phyloP scores from a whole-genome alignment of 2,888 invertebrate genomes.

The Ischnura elegans region DNA sequence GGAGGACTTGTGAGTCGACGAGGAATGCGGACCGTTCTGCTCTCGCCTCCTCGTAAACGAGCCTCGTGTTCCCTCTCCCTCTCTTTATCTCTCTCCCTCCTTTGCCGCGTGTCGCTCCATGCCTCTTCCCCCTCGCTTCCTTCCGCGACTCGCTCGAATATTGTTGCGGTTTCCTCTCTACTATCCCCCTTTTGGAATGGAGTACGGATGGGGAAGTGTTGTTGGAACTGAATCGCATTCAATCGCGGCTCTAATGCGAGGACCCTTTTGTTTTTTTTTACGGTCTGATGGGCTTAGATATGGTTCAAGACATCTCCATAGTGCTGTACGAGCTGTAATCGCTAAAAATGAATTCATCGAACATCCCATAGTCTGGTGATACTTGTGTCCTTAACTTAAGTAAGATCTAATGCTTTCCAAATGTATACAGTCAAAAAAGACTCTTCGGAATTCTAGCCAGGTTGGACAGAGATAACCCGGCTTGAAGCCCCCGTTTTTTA shows the following conservation, averaged over 20 bases:
- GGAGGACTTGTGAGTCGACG: background rate
- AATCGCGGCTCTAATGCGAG: background rate
- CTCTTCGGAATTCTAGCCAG: too few relatives aligned
- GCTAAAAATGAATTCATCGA: background rate
- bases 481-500: too few relatives aligned
- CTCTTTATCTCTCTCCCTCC: background rate
- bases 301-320: background rate
- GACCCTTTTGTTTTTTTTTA: background rate
- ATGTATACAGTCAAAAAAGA: too few relatives aligned
- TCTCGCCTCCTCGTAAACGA: background rate
- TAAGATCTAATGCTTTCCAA: too few relatives aligned
- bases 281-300: background rate
- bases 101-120: background rate
- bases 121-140: background rate
- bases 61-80: background rate
- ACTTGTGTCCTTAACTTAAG: too few relatives aligned
- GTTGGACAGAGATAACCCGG: too few relatives aligned
- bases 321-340: background rate
- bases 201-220: too few relatives aligned
- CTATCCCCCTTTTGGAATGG: background rate
- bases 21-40: background rate
- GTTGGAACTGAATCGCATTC: background rate
- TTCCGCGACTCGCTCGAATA: background rate
- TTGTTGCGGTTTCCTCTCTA: background rate
- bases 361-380: background rate